A percentile compares a stretch with the other conserved stretches of the same genome.
These are phyloP conservation scores for Lemur catta DNA, from an alignment of 2,797 vertebrate genomes.

Conservation along the genomic window DNA sequence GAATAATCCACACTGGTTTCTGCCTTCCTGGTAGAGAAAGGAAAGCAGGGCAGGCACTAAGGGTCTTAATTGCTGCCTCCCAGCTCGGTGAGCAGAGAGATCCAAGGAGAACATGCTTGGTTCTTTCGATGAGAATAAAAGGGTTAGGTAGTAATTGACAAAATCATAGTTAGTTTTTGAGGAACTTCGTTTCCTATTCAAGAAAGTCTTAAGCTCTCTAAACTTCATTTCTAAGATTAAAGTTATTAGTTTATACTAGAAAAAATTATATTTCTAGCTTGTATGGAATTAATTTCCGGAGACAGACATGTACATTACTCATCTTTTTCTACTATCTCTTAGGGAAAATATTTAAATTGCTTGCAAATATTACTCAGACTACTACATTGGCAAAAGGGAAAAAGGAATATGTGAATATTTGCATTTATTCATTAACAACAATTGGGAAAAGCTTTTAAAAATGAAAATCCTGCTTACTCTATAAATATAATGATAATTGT, in stretches of 20 bases:
- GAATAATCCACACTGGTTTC: neutral
- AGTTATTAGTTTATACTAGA: neutral
- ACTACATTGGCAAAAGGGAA: accelerated
- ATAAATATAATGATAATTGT: neutral
- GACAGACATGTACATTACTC: neutral
- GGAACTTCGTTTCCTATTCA: neutral
- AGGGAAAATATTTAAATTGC: neutral
- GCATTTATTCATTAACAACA: slow-evolving; percentile 24
- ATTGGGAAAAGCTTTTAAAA: neutral
- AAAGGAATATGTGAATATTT: neutral
- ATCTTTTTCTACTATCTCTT: neutral
- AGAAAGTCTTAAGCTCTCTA: neutral
- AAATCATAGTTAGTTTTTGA: neutral
- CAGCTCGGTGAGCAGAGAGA: accelerated
- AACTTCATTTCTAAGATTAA: neutral
- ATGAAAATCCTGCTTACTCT: neutral
- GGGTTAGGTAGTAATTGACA: neutral
- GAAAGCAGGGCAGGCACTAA: neutral
- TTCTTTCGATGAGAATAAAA: neutral
- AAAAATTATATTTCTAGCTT: neutral
- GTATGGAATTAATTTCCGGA: neutral
- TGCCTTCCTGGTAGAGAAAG: neutral
- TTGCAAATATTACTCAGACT: neutral
- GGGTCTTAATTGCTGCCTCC: neutral
- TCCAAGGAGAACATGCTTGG: neutral